phyloP scores from a whole-genome alignment of 2,888 invertebrate species.

The Tenodera sinensis region DNA sequence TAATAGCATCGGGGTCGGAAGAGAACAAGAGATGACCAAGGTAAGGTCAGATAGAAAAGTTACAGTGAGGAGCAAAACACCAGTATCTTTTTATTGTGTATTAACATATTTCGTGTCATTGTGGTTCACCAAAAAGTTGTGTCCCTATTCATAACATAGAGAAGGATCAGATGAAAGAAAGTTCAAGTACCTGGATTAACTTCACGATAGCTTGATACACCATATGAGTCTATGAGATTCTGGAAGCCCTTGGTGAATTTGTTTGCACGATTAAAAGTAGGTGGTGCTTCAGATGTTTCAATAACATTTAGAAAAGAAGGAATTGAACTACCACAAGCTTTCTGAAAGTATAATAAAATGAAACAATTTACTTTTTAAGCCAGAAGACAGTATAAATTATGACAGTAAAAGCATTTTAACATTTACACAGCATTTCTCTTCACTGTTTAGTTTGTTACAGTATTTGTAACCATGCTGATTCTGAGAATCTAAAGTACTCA shows the following conservation, averaged over 20 bases:
- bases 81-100: too few species aligned
- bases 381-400: background rate
- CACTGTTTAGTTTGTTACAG: too few species aligned
- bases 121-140: too few species aligned
- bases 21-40: too few species aligned
- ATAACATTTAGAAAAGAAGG: slow-evolving; percentile 91
- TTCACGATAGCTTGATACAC: slow-evolving; percentile 88
- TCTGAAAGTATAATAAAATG: slow-evolving; percentile 43
- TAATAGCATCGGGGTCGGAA: too few species aligned
- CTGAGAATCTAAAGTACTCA: slow-evolving; percentile 43
- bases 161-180: slow-evolving; percentile 53
- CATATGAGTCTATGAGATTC: slow-evolving; percentile 88
- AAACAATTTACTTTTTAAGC: background rate
- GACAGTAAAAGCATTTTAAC: too few species aligned
- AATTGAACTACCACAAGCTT: slow-evolving; percentile 77
- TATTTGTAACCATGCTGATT: too few species aligned
- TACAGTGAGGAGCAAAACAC: too few species aligned
- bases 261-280: slow-evolving; percentile 89
- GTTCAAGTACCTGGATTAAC: slow-evolving; percentile 70
- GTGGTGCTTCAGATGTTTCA: slow-evolving; percentile 74
- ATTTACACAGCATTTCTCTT: too few species aligned
- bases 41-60: too few species aligned
- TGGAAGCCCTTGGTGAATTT: slow-evolving; percentile 92
- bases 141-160: too few species aligned
- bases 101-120: too few species aligned